Evolutionary conservation across 2,113 vertebrate species (phyloP).

Genomic region (Pygoscelis adeliae): DNA sequence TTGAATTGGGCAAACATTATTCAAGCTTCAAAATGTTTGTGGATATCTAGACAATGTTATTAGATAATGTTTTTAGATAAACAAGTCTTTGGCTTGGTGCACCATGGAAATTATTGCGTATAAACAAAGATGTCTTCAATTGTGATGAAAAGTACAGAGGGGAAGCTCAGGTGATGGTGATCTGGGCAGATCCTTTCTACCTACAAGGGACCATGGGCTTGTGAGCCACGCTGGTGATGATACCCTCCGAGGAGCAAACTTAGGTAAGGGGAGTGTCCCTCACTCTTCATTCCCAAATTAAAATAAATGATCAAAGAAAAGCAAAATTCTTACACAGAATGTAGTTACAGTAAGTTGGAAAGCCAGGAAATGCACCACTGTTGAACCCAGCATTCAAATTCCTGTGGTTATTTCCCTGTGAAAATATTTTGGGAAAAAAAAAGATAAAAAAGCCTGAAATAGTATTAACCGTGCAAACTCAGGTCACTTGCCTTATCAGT

Average conservation of each 20-base stretch:
- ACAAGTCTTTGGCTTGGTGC: background rate
- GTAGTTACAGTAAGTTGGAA: background rate
- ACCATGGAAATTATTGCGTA: background rate
- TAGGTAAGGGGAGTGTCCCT: background rate
- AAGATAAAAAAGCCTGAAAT: background rate
- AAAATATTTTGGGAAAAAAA: background rate
- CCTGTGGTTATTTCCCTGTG: background rate
- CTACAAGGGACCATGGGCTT: background rate
- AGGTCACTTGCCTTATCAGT: background rate
- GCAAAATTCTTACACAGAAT: background rate
- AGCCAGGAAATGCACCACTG: background rate
- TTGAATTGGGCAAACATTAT: background rate
- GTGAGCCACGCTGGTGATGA: accelerated
- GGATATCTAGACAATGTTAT: background rate
- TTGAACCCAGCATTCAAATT: background rate
- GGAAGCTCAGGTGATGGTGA: background rate
- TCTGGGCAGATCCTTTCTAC: background rate
- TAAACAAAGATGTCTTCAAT: background rate
- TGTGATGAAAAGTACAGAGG: background rate
- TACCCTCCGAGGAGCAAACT: background rate
- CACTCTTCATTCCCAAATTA: background rate
- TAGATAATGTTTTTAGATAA: background rate
- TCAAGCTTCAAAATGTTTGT: background rate
- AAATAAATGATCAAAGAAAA: background rate
- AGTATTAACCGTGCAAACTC: background rate